Evolutionary conservation across 2,888 invertebrate genomes (phyloP), one percentile per base, ranked within the genome.

Genomic region (Cataglyphis albicans): DNA sequence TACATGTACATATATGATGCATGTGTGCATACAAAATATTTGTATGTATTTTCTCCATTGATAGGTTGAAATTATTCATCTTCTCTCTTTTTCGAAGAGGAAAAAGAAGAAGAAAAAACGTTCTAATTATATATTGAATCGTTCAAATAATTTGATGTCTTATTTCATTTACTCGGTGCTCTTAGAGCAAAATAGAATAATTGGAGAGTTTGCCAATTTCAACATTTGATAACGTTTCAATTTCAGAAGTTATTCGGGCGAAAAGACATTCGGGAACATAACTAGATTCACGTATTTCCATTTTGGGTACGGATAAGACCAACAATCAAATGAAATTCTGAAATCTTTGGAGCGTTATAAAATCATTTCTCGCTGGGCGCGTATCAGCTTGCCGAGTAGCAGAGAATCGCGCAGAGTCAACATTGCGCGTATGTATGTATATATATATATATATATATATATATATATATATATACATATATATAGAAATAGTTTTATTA

Each of bases 401-500:
- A n/a, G 67, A 21, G 55, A 76, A 67, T 57, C 41, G 70, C 44
- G 44, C 7, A 52, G 52, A 32, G 52, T n/a, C 52, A 18, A 32
- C 48, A 12, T 12, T 7, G 68, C 64, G 48, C 38, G 12, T 61
- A 32, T 61, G 5, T 61, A 32, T 2, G 12, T 74, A 6, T 61
- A n/a, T 61, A 2, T 61, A 32, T 74, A 6, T 61, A 29, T 29
- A 25, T 59, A 25, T 25, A 12, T 15, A 25, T 5, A 15, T 25
- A 25, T 25, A 12, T n/a, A 44, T 29, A 59, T 15, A 44, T 15
- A 44, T 48, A 18, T 48, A 48, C 6, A 18, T 2, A n/a, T 74
- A 6, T 61, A 52, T 55, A 7, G 38, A 25, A 59, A 82, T 81
- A 68, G 74, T 85, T 84, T 86, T 85, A 81, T 81, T 82, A 81